Conservation (phyloP, 2,797 vertebrate species). For the Amblyopsis hoosieri region DNA sequence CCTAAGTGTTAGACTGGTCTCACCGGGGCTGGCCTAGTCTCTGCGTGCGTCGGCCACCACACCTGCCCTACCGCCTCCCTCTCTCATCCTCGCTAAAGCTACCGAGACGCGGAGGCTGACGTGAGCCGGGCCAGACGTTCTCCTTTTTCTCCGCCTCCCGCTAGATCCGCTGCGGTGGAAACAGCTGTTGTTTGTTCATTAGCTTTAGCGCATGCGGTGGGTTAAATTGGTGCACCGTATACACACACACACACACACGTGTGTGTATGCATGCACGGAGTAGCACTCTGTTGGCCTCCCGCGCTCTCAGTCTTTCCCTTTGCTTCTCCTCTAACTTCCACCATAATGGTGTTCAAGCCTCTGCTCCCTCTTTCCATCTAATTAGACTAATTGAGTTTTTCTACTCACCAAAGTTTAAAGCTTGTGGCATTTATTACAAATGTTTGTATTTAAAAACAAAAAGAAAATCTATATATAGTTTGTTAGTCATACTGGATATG, state of each 20-base stretch:
- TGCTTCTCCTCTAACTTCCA: conserved; percentile 2
- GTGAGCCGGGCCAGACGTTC: conserved; percentile 28
- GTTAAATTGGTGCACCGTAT: conserved; percentile 9
- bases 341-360: not conserved
- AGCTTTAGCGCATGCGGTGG: conserved; percentile 31
- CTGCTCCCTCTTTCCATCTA: conserved; percentile 31
- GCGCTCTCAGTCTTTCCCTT: conserved; percentile 25
- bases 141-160: conserved; percentile 40
- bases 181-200: conserved; percentile 69
- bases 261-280: not conserved
- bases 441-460: conserved; percentile 22
- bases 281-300: not conserved
- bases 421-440: conserved; percentile 2
- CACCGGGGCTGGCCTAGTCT: conserved; percentile 47
- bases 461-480: conserved; percentile 26
- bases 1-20: conserved; percentile 23
- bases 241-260: conserved; percentile 10
- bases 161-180: conserved; percentile 44
- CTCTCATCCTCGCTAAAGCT: conserved; percentile 40
- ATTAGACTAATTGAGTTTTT: conserved; percentile 63
- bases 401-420: conserved; percentile 30
- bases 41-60: conserved; percentile 25
- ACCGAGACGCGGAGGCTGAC: conserved; percentile 40
- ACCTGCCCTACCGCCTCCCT: conserved; percentile 27
- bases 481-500: conserved; percentile 20